phyloP scores from a whole-genome alignment of 2,797 vertebrate genomes.

The Acipenser ruthenus region DNA sequence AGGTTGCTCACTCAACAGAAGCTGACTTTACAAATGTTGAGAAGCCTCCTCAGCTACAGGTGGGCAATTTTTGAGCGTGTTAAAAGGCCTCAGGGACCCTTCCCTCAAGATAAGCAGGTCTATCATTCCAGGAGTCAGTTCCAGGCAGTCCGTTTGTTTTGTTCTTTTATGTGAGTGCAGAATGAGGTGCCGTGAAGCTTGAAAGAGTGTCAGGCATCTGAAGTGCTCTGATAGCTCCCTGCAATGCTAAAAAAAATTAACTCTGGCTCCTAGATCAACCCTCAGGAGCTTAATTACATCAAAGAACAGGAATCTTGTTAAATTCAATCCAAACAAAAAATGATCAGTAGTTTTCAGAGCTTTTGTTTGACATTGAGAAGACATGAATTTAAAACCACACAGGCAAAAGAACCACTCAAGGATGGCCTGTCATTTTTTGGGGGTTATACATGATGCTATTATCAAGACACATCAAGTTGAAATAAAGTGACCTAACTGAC shows the following conservation, averaged over 20 bases:
- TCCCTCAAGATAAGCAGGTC: slow-evolving; percentile 43
- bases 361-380: slow-evolving; percentile 72
- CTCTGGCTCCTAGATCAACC: slow-evolving; percentile 68
- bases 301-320: slow-evolving; percentile 79
- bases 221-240: slow-evolving; percentile 63
- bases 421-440: slow-evolving; percentile 64
- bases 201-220: slow-evolving; percentile 53
- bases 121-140: slow-evolving; percentile 38
- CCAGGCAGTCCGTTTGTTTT: slow-evolving; percentile 40
- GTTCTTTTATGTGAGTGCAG: slow-evolving; percentile 45
- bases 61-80: slow-evolving; percentile 51
- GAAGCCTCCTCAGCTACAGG: slow-evolving; percentile 45
- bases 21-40: slow-evolving; percentile 32
- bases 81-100: slow-evolving; percentile 43
- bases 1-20: slow-evolving; percentile 49
- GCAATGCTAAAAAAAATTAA: slow-evolving; percentile 60
- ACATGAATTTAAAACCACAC: slow-evolving; percentile 45
- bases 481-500: slow-evolving; percentile 75
- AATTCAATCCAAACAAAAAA: slow-evolving; percentile 71
- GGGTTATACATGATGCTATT: slow-evolving; percentile 58
- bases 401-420: slow-evolving; percentile 53
- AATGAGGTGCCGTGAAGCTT: slow-evolving; percentile 60
- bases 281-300: slow-evolving; percentile 85
- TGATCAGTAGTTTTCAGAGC: slow-evolving; percentile 77
- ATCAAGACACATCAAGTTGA: slow-evolving; percentile 70